Percentiles rank a stretch among this genome's conserved stretches.
Evolutionary conservation across 2,888 invertebrate genomes (phyloP).

Genomic region (Operophtera brumata): DNA sequence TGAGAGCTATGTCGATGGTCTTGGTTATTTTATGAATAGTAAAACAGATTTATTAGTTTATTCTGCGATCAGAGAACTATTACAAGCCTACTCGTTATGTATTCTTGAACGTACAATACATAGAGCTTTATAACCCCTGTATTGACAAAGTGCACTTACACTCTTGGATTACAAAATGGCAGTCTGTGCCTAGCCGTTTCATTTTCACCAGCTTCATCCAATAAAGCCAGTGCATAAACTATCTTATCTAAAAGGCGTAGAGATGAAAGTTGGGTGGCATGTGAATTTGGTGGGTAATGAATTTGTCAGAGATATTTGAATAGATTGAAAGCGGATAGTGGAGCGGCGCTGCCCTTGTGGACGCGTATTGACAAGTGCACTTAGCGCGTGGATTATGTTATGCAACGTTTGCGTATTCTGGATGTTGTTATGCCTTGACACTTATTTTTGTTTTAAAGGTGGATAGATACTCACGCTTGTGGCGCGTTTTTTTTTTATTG

Average conservation of each 20-base stretch:
- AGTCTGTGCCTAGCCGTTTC: constrained; percentile 49
- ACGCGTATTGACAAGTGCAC: constrained; percentile 72
- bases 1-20: no score
- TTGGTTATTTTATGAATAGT: no score
- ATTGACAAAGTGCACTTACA: constrained; percentile 68
- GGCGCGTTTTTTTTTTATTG: no score
- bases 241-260: constrained; percentile 20
- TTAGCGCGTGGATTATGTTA: constrained; percentile 65
- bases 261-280: constrained; percentile 3
- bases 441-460: no score
- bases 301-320: constrained; percentile 54
- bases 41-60: no score
- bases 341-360: constrained; percentile 44
- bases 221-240: neutral
- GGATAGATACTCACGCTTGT: no score
- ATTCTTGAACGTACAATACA: constrained; percentile 9
- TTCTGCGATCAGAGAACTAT: no score
- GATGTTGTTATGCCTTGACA: constrained; percentile 44
- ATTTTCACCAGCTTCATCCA: constrained; percentile 39
- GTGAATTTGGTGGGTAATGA: constrained; percentile 1
- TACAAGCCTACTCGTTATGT: neutral
- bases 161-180: constrained; percentile 70
- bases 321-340: constrained; percentile 52
- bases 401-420: constrained; percentile 39
- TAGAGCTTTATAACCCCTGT: constrained; percentile 44